A percentile compares a stretch with the other conserved stretches of the same genome.
Conservation (phyloP, 92 coral and sea anemone species). For the Porites evermanni region DNA sequence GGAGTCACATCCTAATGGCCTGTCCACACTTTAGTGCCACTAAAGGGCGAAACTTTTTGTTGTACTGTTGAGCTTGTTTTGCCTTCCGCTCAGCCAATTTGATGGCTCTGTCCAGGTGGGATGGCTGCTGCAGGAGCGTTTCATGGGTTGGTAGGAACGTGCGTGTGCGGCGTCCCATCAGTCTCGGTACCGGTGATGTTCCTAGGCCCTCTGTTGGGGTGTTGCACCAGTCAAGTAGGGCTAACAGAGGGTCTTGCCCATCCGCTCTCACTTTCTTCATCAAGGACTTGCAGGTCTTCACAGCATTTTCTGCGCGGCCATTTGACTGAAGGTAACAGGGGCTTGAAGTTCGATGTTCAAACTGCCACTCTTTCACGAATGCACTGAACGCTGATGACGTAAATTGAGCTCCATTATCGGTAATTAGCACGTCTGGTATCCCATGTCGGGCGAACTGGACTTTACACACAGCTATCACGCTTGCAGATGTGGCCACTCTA, state of each 20-base stretch:
- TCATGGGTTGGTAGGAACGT: slow-evolving; percentile 47
- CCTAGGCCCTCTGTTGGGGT: slow-evolving; percentile 41
- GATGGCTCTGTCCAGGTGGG: slow-evolving; percentile 12
- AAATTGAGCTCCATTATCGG: slow-evolving; percentile 13
- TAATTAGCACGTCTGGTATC: slow-evolving; percentile 39
- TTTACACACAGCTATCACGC: slow-evolving; percentile 47
- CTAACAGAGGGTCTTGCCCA: slow-evolving; percentile 36
- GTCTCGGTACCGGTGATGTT: slow-evolving; percentile 34
- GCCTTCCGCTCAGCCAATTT: slow-evolving; percentile 15
- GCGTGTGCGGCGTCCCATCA: slow-evolving; percentile 47
- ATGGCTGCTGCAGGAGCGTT: background rate
- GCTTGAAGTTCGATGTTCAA: slow-evolving; percentile 10
- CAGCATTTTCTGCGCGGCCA: background rate
- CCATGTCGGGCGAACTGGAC: slow-evolving; percentile 46
- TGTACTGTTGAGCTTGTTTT: slow-evolving; percentile 23
- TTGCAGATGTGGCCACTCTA: slow-evolving; percentile 17
- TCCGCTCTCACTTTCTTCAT: slow-evolving; percentile 45
- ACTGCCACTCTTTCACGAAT: slow-evolving; percentile 29
- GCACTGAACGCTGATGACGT: slow-evolving; percentile 18
- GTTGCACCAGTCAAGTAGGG: slow-evolving; percentile 50
- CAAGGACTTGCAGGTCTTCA: slow-evolving; percentile 39
- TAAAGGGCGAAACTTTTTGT: slow-evolving; percentile 21
- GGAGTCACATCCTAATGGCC: slow-evolving; percentile 43
- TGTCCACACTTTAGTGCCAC: slow-evolving; percentile 16
- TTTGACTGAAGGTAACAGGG: background rate